Base-by-base conservation (phyloP, 1,140 invertebrate species). In the Atta texana region DNA sequence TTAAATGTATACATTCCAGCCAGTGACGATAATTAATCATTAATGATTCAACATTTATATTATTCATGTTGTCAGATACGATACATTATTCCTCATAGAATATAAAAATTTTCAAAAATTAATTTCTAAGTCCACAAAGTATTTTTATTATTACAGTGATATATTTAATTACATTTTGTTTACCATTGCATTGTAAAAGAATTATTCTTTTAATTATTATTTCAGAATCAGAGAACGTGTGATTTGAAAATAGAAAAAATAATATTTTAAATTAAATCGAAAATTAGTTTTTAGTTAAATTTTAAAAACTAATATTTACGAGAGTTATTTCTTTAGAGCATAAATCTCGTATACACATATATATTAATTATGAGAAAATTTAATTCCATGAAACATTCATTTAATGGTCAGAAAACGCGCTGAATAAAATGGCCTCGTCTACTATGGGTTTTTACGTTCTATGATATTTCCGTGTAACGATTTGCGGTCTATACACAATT, bases 371-470 rank as follows among this genome's bases (percentile, higher is more conserved):
- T 75, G n/a, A 39, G 7, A 16, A 75, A 76, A 21, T 76, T 21
- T 44, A 31, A 57, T 61, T 61, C 31, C 34, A 28, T 61, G 34
- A 61, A 77, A 77, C 24, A 63, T 77, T 77, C 16, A 8, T 63
- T 77, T 44, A 63, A 63, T 44, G 10, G 39, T 24, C 7, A 76
- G 31, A 76, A 76, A 61, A 61, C 16, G 21, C 53, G 10, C 12
- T 49, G 39, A 77, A 21, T 77, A 77, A 64, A 77, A 77, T 14
- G 28, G 24, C 31, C 10, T 77, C 59, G 31, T 64, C 39, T 16
- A 76, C 74, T 21, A 8, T 64, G 10, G 34, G 16, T 39, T 77
- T 77, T 77, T 77, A 39, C 16, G 16, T 34, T 39, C 31, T 59
- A 61, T 16, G 31, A 76, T 61, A 55, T 28, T 77, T 63, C 21